phyloP scores from a whole-genome alignment of 2,113 vertebrate species.

The Pseudolaguvia tuberculata region DNA sequence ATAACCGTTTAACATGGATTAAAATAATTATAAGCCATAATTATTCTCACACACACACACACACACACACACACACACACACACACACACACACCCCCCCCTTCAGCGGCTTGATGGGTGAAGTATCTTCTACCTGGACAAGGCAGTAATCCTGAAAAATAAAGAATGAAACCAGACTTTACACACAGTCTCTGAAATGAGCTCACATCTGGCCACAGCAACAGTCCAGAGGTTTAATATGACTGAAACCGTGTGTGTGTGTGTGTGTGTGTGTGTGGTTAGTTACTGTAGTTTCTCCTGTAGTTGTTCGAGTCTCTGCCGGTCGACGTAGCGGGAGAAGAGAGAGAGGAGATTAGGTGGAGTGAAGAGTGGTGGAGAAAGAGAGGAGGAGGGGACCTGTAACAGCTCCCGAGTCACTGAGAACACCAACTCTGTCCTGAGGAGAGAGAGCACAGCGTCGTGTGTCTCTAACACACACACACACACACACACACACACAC shows the following conservation, averaged over 20 bases:
- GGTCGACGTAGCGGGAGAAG: slow-evolving; percentile 89
- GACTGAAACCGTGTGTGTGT: not conserved
- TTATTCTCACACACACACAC: slow-evolving; percentile 37
- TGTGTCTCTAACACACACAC: not conserved
- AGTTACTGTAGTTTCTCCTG: slow-evolving; percentile 93
- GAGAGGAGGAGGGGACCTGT: slow-evolving; percentile 72
- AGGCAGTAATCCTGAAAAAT: slow-evolving; percentile 63
- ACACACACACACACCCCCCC: slow-evolving; percentile 35
- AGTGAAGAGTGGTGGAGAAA: slow-evolving; percentile 80
- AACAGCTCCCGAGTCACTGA: slow-evolving; percentile 83
- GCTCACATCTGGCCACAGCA: not conserved
- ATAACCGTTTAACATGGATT: slow-evolving; percentile 57
- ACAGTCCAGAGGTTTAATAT: not conserved
- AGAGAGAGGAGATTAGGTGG: slow-evolving; percentile 85
- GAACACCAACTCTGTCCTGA: slow-evolving; percentile 91
- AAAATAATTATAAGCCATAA: slow-evolving; percentile 57
- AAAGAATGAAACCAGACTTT: not conserved
- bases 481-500: not conserved
- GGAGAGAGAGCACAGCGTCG: not conserved
- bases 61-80: slow-evolving; percentile 34
- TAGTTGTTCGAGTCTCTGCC: slow-evolving; percentile 84
- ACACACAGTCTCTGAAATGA: not conserved
- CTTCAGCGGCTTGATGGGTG: slow-evolving; percentile 36
- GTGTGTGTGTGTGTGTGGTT: slow-evolving; percentile 2
- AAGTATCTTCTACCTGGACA: slow-evolving; percentile 71